These are phyloP conservation scores for Glareola pratincola DNA, from an alignment of 2,113 vertebrate genomes.

Conservation along the genomic window DNA sequence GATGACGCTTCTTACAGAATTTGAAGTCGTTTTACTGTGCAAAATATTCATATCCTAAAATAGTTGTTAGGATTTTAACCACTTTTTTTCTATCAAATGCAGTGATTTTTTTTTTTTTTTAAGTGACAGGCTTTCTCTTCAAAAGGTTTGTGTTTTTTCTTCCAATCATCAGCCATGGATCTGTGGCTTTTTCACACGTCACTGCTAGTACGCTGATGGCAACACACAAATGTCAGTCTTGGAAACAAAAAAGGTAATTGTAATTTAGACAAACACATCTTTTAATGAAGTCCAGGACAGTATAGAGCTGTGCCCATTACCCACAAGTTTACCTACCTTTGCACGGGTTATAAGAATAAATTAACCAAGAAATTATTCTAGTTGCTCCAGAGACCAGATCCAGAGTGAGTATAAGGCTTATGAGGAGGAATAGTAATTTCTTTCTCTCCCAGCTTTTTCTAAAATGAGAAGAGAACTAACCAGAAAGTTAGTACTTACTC, in stretches of 20 bases:
- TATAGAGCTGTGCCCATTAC: not conserved
- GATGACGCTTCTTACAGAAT: not conserved
- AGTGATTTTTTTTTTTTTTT: not conserved
- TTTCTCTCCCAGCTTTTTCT: not conserved
- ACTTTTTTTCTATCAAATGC: not conserved
- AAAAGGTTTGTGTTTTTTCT: not conserved
- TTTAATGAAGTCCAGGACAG: not conserved
- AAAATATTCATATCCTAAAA: not conserved
- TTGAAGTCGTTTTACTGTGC: not conserved
- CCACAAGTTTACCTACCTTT: not conserved
- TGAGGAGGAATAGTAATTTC: not conserved
- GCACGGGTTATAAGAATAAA: not conserved
- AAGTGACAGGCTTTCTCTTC: not conserved
- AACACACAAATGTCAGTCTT: not conserved
- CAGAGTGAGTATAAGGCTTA: not conserved
- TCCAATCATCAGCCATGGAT: not conserved
- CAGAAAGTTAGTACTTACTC: not conserved
- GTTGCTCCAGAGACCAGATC: not conserved
- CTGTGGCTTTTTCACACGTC: not conserved
- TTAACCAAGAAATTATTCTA: not conserved
- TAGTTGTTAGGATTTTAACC: not conserved
- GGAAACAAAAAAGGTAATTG: not conserved
- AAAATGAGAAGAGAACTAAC: not conserved
- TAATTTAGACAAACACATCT: not conserved
- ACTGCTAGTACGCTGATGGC: not conserved